Base-by-base conservation (phyloP, 2,797 vertebrate species). In the Myiotriccus ornatus region DNA sequence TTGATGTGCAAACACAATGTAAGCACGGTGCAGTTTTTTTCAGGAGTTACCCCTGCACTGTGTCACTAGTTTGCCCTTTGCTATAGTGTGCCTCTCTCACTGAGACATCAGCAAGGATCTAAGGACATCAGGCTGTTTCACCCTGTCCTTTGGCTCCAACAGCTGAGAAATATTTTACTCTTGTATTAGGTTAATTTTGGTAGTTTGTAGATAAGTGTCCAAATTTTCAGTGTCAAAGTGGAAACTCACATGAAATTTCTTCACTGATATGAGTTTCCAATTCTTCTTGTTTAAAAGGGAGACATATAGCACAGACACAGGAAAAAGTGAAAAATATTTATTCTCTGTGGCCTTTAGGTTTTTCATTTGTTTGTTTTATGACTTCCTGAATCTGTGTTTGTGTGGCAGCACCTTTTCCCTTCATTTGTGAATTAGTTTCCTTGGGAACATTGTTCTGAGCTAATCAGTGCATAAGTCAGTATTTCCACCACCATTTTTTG, bases 231-330 rank as follows among this genome's bases (percentile, higher is more conserved):
- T 43, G n/a, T 57, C 35, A 74, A 35, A 80, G 53, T 68, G 14
- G 10, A 77, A 46, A 11, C 12, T 50, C 12, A 22, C 7, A 23
- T 34, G 25, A 64, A 46, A 17, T 59, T 78, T 56, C n/a, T 24
- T 50, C 3, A 4, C 6, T 68, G 41, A 23, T 50, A 11, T 21
- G 13, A 83, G 27, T 32, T 4, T 71, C 22, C 41, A 50, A 4
- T 49, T 78, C 20, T 79, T 49, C 17, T 18, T 70, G 9, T 60
- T 92, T 37, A n/a, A 76, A 82, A 87, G 7, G 35, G 13, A 75
- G 1, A 8, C 2, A 3, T 10, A 13, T 0, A 55, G 4, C 13
- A n/a, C 23, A 44, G 28, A 73, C 34, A n/a, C 1, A 59, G 17
- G 35, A 79, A 76, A 34, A 62, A 71, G 3, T 37, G 14, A 77